These are phyloP conservation scores for Craniophora ligustri DNA, from an alignment of 2,888 invertebrate species.

Conservation along the genomic window DNA sequence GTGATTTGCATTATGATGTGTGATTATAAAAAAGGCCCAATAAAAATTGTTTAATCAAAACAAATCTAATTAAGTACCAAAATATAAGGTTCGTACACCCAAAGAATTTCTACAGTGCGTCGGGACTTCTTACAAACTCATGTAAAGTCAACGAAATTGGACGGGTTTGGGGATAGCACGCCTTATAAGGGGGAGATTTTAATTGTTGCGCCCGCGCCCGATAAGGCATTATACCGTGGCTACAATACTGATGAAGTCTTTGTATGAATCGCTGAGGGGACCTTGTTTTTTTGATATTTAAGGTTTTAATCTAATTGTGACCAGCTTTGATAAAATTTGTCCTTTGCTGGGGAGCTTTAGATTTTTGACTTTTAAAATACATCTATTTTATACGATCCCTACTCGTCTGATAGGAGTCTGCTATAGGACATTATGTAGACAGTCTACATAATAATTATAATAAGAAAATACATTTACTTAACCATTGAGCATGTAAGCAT, in stretches of 20 bases:
- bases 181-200: slow-evolving; percentile 36
- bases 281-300: no score
- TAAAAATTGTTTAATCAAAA: not conserved
- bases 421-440: no score
- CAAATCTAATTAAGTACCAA: not conserved
- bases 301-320: slow-evolving; percentile 36
- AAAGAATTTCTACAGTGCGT: slow-evolving; percentile 18
- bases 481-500: no score
- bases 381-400: no score
- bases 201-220: slow-evolving; percentile 36
- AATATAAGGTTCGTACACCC: slow-evolving; percentile 14
- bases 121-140: slow-evolving; percentile 41
- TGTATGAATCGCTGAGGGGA: not conserved
- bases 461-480: no score
- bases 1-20: slow-evolving; percentile 1
- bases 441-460: no score
- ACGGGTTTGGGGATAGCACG: slow-evolving; percentile 23
- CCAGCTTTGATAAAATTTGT: no score
- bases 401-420: no score
- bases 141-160: slow-evolving; percentile 52
- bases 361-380: no score
- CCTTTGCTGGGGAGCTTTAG: no score
- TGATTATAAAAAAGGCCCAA: not conserved
- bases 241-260: slow-evolving; percentile 42
- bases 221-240: slow-evolving; percentile 40